Evolutionary conservation across 2,888 invertebrate genomes (phyloP).

Genomic region (Heliconius ismenius): DNA sequence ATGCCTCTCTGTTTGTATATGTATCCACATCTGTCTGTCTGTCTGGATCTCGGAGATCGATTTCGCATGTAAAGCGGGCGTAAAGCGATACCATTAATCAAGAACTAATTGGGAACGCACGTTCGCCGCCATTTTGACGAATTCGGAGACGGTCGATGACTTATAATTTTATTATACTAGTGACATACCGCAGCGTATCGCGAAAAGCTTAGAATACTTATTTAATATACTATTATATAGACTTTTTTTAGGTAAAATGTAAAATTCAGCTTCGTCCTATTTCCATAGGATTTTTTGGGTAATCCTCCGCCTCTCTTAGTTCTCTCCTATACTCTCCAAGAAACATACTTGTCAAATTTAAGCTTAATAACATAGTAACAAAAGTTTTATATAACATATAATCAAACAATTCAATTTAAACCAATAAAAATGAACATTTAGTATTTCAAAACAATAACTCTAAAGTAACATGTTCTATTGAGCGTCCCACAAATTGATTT

Average conservation of each 20-base stretch:
- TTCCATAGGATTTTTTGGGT: no score
- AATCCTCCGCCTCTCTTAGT: no score
- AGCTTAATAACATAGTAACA: no score
- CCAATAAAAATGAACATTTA: background rate
- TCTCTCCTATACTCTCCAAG: no score
- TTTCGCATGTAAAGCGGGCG: conserved; percentile 45
- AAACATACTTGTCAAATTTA: no score
- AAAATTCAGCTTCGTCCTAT: no score
- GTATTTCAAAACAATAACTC: background rate
- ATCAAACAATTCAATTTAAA: background rate
- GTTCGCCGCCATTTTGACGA: conserved; percentile 42
- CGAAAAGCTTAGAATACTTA: background rate
- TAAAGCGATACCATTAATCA: conserved; percentile 44
- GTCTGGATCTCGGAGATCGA: conserved; percentile 30
- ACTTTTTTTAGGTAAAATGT: no score
- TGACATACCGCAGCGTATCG: background rate
- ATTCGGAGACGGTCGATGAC: conserved; percentile 39
- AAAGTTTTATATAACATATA: no score
- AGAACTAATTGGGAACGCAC: conserved; percentile 45
- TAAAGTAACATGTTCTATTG: background rate
- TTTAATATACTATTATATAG: background rate
- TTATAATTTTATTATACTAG: conserved; percentile 22
- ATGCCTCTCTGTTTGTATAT: background rate
- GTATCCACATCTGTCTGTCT: conserved; percentile 2
- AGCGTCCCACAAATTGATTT: conserved; percentile 18